Conservation (phyloP, 2,113 vertebrate genomes). For the Crotalus viridis region DNA sequence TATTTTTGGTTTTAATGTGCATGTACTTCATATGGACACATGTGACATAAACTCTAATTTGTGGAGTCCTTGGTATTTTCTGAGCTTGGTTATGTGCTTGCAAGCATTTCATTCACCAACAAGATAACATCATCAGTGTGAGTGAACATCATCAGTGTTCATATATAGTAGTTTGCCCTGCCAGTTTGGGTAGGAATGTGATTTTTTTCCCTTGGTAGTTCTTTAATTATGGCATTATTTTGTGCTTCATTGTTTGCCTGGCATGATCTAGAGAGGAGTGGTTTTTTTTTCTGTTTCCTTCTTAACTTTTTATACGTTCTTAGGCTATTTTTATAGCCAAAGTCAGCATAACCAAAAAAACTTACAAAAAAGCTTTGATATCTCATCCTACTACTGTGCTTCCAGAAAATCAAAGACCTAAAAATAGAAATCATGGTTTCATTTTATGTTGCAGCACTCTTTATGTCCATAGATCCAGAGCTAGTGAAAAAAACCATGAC, state of each 20-base stretch:
- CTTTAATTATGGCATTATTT: not conserved
- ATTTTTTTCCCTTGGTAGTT: not conserved
- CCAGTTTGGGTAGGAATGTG: not conserved
- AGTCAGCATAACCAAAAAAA: not conserved
- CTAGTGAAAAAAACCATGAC: no score
- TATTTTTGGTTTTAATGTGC: not conserved
- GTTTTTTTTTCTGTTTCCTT: no score
- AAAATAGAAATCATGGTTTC: no score
- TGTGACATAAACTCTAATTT: not conserved
- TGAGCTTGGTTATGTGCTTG: not conserved
- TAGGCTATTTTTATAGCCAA: not conserved
- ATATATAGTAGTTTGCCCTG: not conserved
- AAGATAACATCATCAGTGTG: not conserved
- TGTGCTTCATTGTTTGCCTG: not conserved
- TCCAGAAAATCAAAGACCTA: no score
- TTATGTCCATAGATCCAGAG: no score
- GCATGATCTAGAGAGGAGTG: not conserved
- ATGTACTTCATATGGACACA: not conserved
- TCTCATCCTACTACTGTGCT: no score
- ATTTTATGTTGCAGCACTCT: no score
- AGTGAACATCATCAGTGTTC: not conserved
- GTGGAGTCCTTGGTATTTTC: not conserved
- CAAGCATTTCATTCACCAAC: not conserved
- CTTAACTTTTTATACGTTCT: not conserved
- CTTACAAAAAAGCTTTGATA: not conserved